Evolutionary conservation across 1,140 invertebrate species (phyloP).

Genomic region (Neocloeon triangulifer): DNA sequence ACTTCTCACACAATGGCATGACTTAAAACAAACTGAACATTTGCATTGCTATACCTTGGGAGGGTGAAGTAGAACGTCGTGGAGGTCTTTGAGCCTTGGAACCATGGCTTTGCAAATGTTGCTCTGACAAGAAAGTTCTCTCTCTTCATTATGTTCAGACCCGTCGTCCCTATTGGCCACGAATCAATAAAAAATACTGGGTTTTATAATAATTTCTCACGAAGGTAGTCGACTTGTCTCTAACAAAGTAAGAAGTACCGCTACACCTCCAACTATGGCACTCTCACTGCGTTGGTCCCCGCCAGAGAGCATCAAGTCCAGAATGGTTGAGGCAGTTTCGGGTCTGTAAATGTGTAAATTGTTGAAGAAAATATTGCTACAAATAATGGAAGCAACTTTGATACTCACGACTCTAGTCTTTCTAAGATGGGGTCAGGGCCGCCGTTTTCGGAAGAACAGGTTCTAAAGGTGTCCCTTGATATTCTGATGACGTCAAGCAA

Average conservation of each 20-base stretch:
- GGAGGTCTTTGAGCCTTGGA: conserved; percentile 43
- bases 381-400: conserved; percentile 3
- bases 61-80: conserved; percentile 43
- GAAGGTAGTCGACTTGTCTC: conserved; percentile 12
- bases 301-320: conserved; percentile 47
- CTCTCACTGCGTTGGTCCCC: conserved; percentile 40
- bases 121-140: conserved; percentile 10
- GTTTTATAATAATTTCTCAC: background rate
- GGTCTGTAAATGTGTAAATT: conserved; percentile 30
- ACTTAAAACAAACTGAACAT: no score
- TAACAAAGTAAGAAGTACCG: conserved; percentile 49
- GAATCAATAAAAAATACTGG: conserved; percentile 3
- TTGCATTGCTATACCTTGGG: no score
- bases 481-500: conserved; percentile 57
- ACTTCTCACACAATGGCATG: no score
- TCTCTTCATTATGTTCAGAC: conserved; percentile 10
- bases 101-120: conserved; percentile 24
- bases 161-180: background rate
- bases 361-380: conserved; percentile 7
- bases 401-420: conserved; percentile 46
- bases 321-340: conserved; percentile 29
- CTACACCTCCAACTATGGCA: conserved; percentile 53
- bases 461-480: conserved; percentile 38
- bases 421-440: conserved; percentile 39
- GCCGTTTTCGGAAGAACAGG: conserved; percentile 27